A percentile compares a stretch with the other conserved stretches of the same genome.
phyloP scores from a whole-genome alignment of 2,888 invertebrate genomes.

The Drosophila putrida region DNA sequence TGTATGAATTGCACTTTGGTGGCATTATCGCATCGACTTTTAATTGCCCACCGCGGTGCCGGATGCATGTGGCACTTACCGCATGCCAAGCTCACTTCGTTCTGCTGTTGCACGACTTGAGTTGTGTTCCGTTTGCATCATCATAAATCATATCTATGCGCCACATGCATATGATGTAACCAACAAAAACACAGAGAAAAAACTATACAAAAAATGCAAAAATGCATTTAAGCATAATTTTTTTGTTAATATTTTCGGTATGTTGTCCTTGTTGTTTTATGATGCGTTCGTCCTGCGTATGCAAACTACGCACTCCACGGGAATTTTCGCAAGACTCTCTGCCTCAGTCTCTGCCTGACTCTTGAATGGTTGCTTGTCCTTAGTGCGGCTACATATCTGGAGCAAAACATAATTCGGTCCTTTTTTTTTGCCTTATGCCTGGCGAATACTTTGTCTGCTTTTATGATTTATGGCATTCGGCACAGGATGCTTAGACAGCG shows the following conservation, averaged over 20 bases:
- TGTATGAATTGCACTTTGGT: constrained; percentile 48
- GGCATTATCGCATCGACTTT: constrained; percentile 50
- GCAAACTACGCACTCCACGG: constrained; percentile 65
- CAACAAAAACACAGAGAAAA: constrained; percentile 23
- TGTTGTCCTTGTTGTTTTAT: constrained; percentile 71
- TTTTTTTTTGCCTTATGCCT: constrained; percentile 39
- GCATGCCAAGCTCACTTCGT: constrained; percentile 32
- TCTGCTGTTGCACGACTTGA: constrained; percentile 52
- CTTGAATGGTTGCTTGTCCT: constrained; percentile 17
- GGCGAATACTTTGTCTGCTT: constrained; percentile 62
- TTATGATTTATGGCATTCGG: constrained; percentile 66
- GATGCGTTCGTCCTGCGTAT: constrained; percentile 63
- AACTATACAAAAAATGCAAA: constrained; percentile 39
- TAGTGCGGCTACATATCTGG: constrained; percentile 52
- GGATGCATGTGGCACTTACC: constrained; percentile 32
- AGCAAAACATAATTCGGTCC: constrained; percentile 64
- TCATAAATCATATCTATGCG: constrained; percentile 78
- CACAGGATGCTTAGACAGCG: constrained; percentile 68
- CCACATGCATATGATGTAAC: constrained; percentile 69
- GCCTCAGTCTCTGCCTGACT: constrained; percentile 22
- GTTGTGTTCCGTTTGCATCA: constrained; percentile 66
- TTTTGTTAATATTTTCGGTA: constrained; percentile 66
- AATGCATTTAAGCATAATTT: constrained; percentile 62
- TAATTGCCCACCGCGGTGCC: constrained; percentile 61
- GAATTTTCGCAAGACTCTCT: constrained; percentile 35